phyloP scores from a whole-genome alignment of 1,140 invertebrate species.

The Papilio polytes region DNA sequence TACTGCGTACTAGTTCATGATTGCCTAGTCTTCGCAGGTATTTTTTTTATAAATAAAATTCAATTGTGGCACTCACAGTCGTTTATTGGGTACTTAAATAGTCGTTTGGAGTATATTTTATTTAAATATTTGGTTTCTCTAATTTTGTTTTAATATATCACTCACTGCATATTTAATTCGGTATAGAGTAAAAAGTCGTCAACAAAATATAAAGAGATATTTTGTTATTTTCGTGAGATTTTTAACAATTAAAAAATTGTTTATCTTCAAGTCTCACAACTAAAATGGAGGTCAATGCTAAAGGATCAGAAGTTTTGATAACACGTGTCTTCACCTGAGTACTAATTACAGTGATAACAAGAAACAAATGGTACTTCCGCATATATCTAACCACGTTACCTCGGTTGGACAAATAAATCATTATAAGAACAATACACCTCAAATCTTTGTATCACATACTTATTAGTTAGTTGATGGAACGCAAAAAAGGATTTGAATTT shows the following conservation, averaged over 20 bases:
- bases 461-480: too few species aligned
- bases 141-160: too few species aligned
- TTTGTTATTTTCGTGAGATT: too few species aligned
- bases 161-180: too few species aligned
- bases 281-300: background rate
- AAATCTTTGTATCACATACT: background rate
- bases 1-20: background rate
- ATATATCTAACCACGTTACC: background rate
- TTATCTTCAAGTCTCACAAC: background rate
- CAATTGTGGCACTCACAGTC: too few species aligned
- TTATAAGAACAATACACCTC: background rate
- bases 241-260: background rate
- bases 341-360: conserved; percentile 21
- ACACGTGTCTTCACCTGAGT: background rate
- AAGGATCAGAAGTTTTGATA: background rate
- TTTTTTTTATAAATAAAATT: background rate
- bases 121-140: too few species aligned
- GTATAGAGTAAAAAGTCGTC: background rate
- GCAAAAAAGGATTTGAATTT: too few species aligned
- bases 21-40: background rate
- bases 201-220: background rate
- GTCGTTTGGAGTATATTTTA: too few species aligned
- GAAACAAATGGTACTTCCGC: background rate
- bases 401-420: background rate
- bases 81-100: too few species aligned